Evolutionary conservation across 92 coral and sea anemone species (phyloP), one percentile per base, ranked within the genome.

Genomic region (Paragorgia papillata): DNA sequence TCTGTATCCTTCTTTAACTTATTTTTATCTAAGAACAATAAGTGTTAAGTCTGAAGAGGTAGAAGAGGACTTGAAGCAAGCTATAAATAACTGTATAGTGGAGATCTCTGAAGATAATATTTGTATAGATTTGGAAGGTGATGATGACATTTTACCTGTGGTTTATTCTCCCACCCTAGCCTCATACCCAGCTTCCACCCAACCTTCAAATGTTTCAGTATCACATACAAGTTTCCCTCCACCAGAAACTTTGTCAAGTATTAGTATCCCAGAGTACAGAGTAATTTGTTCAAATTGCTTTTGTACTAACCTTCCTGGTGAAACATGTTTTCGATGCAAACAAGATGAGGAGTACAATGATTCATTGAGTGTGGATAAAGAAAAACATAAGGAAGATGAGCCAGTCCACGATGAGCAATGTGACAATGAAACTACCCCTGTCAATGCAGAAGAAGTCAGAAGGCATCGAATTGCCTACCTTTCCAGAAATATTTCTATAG

Each of bases 1-100:
- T 27, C 61, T 55, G 22, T 55, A 55, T 55, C 85, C 85, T 33
- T 81, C 85, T 18, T 55, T 79, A 14, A 82, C 81, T 24, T 58
- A 66, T 66, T 68, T 82, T 46, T 62, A 61, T 35, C 80, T 82
- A 3, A 61, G 68, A 18, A 82, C 85, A 55, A 55, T 55, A 55
- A 12, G 29, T 55, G 26, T 55, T 55, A 27, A 55, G 29, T 55
- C 61, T 19, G 61, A 55, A 37, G 43, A 37, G 12, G 5, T 12
- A 4, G 43, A 37, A 12, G n/a, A n/a, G n/a, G n/a, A n/a, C n/a
- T n/a, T n/a, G n/a, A n/a, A n/a, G n/a, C n/a, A n/a, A n/a, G n/a
- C n/a, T n/a, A n/a, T n/a, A n/a, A n/a, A n/a, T n/a, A n/a, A n/a
- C n/a, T n/a, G n/a, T n/a, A 12, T 37, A 37, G 43, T 37, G 43